Evolutionary conservation across 1,140 invertebrate species (phyloP).

Genomic region (Acromyrmex echinatior): DNA sequence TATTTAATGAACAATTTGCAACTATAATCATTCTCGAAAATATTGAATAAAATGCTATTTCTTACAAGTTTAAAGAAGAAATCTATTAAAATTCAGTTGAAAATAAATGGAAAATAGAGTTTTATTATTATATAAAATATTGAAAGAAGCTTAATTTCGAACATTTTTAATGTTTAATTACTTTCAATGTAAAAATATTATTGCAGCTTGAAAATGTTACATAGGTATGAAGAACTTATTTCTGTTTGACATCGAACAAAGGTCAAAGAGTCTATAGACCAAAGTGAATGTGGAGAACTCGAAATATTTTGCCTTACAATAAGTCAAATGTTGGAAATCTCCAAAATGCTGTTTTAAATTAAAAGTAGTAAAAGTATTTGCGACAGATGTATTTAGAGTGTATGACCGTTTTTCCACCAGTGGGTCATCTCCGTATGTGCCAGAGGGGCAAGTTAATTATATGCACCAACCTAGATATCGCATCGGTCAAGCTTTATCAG

Average conservation of each 20-base stretch:
- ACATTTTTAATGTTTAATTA: neutral
- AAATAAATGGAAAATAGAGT: neutral
- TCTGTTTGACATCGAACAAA: neutral
- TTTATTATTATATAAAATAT: neutral
- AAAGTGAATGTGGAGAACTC: neutral
- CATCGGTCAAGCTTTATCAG: conserved; percentile 14
- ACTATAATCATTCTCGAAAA: neutral
- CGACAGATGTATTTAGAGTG: conserved; percentile 37
- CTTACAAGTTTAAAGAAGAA: neutral
- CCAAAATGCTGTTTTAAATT: neutral
- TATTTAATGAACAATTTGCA: neutral
- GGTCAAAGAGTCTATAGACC: conserved; percentile 15
- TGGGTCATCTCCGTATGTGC: conserved; percentile 52
- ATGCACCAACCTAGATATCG: conserved; percentile 53
- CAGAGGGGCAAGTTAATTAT: conserved; percentile 43
- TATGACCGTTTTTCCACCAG: conserved; percentile 47
- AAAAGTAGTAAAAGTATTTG: conserved; percentile 7
- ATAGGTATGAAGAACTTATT: neutral
- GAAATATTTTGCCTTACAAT: neutral
- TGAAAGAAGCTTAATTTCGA: neutral
- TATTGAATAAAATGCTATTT: neutral
- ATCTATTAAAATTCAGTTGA: neutral
- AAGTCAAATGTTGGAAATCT: neutral
- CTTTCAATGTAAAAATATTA: neutral
- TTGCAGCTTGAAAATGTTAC: neutral